Percentiles rank a stretch among this genome's conserved stretches.
These are phyloP conservation scores for Dicentrarchus labrax DNA, from an alignment of 2,113 vertebrate species.

Conservation along the genomic window DNA sequence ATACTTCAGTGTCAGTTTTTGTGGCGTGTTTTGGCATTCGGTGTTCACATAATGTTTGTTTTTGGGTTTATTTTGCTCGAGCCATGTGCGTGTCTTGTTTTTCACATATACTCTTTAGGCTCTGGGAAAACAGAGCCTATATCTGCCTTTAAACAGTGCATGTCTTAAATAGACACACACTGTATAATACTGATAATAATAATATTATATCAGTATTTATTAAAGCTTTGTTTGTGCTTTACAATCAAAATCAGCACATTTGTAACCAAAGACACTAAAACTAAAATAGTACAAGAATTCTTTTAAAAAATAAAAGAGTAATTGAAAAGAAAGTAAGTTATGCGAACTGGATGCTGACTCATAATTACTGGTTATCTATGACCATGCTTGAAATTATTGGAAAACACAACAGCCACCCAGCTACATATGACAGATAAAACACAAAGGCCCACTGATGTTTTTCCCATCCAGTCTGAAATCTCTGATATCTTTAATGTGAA, in stretches of 20 bases:
- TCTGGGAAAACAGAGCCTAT: constrained; percentile 17
- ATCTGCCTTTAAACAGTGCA: not conserved
- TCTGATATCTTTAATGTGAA: not conserved
- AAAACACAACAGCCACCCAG: not conserved
- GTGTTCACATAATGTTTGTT: not conserved
- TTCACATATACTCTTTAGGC: not conserved
- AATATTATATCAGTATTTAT: too few species aligned
- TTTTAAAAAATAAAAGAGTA: not conserved
- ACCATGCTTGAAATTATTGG: not conserved
- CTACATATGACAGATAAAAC: not conserved
- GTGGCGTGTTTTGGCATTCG: not conserved
- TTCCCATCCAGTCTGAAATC: not conserved
- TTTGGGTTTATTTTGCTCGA: not conserved
- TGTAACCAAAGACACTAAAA: not conserved
- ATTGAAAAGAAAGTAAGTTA: not conserved
- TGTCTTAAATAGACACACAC: not conserved
- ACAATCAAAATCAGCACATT: not conserved
- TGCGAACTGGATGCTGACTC: not conserved
- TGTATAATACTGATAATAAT: too few species aligned
- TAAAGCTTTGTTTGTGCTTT: not conserved
- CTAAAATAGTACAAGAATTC: not conserved
- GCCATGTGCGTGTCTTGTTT: not conserved
- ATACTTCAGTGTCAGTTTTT: not conserved
- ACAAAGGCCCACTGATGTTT: not conserved
- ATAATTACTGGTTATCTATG: not conserved